Percentiles rank a stretch among this genome's conserved stretches.
Conservation (phyloP, 2,888 invertebrate genomes). For the Hirtodrosophila duncani region DNA sequence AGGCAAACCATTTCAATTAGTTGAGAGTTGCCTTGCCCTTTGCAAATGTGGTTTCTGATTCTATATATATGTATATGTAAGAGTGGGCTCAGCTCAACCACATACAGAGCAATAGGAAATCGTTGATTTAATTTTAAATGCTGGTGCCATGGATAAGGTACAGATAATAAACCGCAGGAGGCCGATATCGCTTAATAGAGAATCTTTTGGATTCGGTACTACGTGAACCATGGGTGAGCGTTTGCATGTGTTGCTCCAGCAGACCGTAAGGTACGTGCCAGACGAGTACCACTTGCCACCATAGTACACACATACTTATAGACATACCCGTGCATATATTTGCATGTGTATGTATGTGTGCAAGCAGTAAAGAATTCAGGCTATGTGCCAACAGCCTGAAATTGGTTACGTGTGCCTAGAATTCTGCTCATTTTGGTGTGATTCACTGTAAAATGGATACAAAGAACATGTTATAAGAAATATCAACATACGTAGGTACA, state of each 20-base stretch:
- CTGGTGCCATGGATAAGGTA: slow-evolving; percentile 17
- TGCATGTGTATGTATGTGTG: not conserved
- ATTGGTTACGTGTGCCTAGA: slow-evolving; percentile 29
- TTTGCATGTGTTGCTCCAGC: slow-evolving; percentile 46
- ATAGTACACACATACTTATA: too few relatives aligned
- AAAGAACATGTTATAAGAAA: slow-evolving; percentile 45
- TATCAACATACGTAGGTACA: slow-evolving; percentile 52
- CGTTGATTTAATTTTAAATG: slow-evolving; percentile 28
- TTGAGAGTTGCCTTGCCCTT: slow-evolving; percentile 13
- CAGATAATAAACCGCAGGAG: slow-evolving; percentile 22
- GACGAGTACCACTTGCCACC: slow-evolving; percentile 10
- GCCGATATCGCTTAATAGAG: too few relatives aligned
- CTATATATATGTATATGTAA: too few relatives aligned
- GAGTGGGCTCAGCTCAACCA: slow-evolving; percentile 19
- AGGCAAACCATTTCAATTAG: slow-evolving; percentile 58
- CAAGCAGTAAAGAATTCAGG: not conserved
- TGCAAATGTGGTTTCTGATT: slow-evolving; percentile 47
- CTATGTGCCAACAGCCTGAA: slow-evolving; percentile 17
- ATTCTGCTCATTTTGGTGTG: slow-evolving; percentile 33
- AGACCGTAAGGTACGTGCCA: slow-evolving; percentile 57
- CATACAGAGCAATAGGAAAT: slow-evolving; percentile 29
- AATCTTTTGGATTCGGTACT: too few relatives aligned
- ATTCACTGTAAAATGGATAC: slow-evolving; percentile 61
- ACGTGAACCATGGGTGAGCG: slow-evolving; percentile 31
- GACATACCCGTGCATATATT: not conserved